Base-by-base conservation (phyloP, 1,140 invertebrate species). In the Micrasema longulum region DNA sequence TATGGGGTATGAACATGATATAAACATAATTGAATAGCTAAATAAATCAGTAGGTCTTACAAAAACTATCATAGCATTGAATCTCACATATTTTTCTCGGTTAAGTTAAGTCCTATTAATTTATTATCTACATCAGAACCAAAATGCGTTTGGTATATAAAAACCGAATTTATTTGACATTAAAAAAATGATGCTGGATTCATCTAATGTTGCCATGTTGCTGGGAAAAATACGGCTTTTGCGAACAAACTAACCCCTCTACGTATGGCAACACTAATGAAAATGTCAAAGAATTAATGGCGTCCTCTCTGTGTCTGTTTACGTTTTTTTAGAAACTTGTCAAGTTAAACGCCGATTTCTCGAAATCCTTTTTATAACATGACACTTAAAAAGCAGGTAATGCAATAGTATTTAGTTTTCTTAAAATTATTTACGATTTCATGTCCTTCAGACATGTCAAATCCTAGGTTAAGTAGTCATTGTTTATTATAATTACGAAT, bases 241-340 rank as follows among this genome's bases (percentile, higher is more conserved):
- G 18, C 23, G 67, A 69, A 62, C 67, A 16, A 9, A 18, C 35
- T 7, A 55, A 1, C 1, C n/a, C 2, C 7, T 26, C 36, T 12
- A n/a, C 43, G 16, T 41, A 57, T 65, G 69, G 74, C 67, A 60
- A 75, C 74, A 72, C 74, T 66, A 41, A 38, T 62, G 45, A 75
- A 70, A 75, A 75, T 69, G 74, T 75, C 74, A 75, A 75, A 75
- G 55, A 63, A 63, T 68, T 75, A 75, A 75, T 75, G 74, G 74
- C 74, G 74, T 72, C 74, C 70, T 71, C 70, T 48, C 69, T 62
- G 66, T 71, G 66, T 72, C 65, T 75, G 74, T 75, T 75, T 75
- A 75, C 74, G 70, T 72, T 70, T 70, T 70, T 70, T 70, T 70
- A 70, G 68, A 70, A 70, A 70, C 68, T 70, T 70, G 57, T 63